Evolutionary conservation across 2,113 vertebrate genomes (phyloP).

Genomic region (Orientallactaga bullata): DNA sequence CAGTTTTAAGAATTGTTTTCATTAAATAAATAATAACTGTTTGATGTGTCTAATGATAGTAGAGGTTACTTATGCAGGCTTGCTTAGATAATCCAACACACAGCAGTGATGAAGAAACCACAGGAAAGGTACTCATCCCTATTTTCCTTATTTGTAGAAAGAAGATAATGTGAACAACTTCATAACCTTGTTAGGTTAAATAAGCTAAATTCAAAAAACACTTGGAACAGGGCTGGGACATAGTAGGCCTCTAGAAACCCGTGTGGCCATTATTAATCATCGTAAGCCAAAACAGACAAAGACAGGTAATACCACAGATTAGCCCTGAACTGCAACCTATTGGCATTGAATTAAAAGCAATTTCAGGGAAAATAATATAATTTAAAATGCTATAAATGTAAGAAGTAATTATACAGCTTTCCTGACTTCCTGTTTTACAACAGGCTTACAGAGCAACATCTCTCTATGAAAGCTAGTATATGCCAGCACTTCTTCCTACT

Average conservation of each 20-base stretch:
- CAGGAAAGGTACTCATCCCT: not conserved
- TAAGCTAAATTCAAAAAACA: not conserved
- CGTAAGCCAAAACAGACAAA: not conserved
- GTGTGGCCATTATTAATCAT: not conserved
- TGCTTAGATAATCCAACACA: not conserved
- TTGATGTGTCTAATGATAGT: not conserved
- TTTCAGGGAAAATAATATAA: slow-evolving; percentile 19
- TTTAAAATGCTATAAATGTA: not conserved
- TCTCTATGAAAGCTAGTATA: slow-evolving; percentile 6
- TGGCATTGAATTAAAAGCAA: not conserved
- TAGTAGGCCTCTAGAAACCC: not conserved
- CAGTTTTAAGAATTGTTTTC: slow-evolving; percentile 7
- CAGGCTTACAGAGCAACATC: not conserved
- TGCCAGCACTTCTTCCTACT: not conserved
- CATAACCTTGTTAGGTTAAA: slow-evolving; percentile 1
- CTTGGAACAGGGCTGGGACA: not conserved
- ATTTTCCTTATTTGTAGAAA: not conserved
- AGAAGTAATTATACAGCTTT: slow-evolving; percentile 13
- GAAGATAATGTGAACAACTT: slow-evolving; percentile 4
- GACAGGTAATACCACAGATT: not conserved
- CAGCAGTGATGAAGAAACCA: not conserved
- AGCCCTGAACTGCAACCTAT: not conserved
- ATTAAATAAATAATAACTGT: not conserved
- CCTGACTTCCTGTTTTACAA: not conserved
- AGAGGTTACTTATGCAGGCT: not conserved